Percentiles rank a stretch among this genome's conserved stretches.
phyloP scores from a whole-genome alignment of 2,888 invertebrate species.

The Meloe dianella region DNA sequence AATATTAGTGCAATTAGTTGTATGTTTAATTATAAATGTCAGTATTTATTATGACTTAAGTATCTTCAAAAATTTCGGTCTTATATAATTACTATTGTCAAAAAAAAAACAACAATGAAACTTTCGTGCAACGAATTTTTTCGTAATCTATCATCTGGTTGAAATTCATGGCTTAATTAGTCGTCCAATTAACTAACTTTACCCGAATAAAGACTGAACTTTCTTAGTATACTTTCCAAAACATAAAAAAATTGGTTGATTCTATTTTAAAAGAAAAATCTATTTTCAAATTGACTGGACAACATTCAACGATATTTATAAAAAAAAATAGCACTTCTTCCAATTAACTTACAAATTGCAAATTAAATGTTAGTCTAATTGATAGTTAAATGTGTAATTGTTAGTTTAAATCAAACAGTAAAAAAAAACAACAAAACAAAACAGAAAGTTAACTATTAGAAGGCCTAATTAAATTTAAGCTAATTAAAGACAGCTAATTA shows the following conservation, averaged over 20 bases:
- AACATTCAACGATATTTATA: slow-evolving; percentile 36
- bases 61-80: slow-evolving; percentile 3
- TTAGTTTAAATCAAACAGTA: slow-evolving; percentile 16
- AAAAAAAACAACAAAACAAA: too few relatives aligned
- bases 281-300: slow-evolving; percentile 28
- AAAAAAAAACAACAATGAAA: slow-evolving; percentile 33
- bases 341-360: slow-evolving; percentile 38
- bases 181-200: too few relatives aligned
- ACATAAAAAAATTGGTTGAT: too few relatives aligned
- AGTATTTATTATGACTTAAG: too few relatives aligned
- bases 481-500: slow-evolving; percentile 36
- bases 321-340: slow-evolving; percentile 41
- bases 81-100: too few relatives aligned
- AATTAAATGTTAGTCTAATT: slow-evolving; percentile 37
- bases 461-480: slow-evolving; percentile 59
- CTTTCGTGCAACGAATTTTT: slow-evolving; percentile 38
- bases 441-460: slow-evolving; percentile 56
- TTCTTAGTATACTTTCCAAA: too few relatives aligned
- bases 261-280: too few relatives aligned
- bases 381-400: slow-evolving; percentile 34
- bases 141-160: too few relatives aligned
- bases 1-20: slow-evolving; percentile 41
- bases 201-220: slow-evolving; percentile 2
- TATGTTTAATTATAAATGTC: not conserved
- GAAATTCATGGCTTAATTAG: too few relatives aligned